Evolutionary conservation across 2,888 invertebrate species (phyloP).

Genomic region (Drosophila borealis): DNA sequence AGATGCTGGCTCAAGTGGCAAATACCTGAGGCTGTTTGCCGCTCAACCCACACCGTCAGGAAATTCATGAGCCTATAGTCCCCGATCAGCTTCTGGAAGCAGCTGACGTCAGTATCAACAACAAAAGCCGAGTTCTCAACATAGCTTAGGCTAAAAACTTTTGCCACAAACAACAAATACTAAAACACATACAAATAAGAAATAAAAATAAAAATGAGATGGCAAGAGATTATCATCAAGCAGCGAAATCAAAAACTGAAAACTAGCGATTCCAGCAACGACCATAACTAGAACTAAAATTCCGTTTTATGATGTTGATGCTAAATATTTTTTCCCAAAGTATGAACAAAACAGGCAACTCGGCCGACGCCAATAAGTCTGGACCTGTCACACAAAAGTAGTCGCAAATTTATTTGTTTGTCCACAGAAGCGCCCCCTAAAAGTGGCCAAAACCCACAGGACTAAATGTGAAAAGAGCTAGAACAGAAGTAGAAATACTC

Average conservation of each 20-base stretch:
- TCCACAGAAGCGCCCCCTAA: constrained; percentile 44
- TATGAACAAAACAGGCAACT: constrained; percentile 49
- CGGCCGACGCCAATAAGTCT: constrained; percentile 78
- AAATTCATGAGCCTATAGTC: constrained; percentile 12
- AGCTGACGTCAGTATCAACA: constrained; percentile 64
- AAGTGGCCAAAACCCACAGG: constrained; percentile 47
- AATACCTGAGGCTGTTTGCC: constrained; percentile 23
- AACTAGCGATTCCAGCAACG: constrained; percentile 50
- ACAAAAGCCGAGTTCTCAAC: constrained; percentile 50
- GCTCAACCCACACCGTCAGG: neutral
- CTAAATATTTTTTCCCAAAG: constrained; percentile 55
- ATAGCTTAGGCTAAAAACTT: constrained; percentile 61
- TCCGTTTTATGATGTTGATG: constrained; percentile 61
- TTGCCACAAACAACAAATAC: constrained; percentile 32
- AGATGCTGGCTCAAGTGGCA: constrained; percentile 52
- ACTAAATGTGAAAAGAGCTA: neutral
- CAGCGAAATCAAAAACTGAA: constrained; percentile 66
- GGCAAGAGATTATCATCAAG: constrained; percentile 38
- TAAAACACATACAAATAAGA: constrained; percentile 23
- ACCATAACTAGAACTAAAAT: constrained; percentile 51
- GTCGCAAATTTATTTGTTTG: constrained; percentile 61
- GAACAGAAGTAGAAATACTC: constrained; percentile 28
- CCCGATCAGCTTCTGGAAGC: constrained; percentile 43
- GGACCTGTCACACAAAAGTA: constrained; percentile 60
- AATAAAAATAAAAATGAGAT: constrained; percentile 26